These are phyloP conservation scores for Eucriotettix oculatus DNA, from an alignment of 2,888 invertebrate species.

Conservation along the genomic window DNA sequence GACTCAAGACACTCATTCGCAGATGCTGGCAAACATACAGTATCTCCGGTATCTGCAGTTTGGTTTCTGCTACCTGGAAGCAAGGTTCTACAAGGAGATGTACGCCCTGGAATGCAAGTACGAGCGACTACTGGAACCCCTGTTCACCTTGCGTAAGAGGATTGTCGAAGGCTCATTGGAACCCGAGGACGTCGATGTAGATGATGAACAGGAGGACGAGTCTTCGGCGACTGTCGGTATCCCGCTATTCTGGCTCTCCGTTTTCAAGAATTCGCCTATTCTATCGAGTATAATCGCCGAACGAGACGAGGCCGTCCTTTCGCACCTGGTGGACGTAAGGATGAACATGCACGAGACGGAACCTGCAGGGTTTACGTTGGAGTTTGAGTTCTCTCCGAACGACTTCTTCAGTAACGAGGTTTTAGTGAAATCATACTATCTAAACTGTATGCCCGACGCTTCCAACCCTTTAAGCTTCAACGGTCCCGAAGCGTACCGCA, in stretches of 20 bases:
- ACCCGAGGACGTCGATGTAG: neutral
- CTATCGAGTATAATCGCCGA: neutral
- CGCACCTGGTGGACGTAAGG: neutral
- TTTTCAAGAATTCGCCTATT: neutral
- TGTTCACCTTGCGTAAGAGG: neutral
- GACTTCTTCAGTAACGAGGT: neutral
- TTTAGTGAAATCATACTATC: neutral
- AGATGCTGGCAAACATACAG: neutral
- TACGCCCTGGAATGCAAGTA: neutral
- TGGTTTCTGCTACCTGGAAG: neutral
- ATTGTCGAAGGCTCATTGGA: neutral
- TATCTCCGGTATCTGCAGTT: neutral
- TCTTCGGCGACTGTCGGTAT: neutral
- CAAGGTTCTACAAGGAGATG: neutral
- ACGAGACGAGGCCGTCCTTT: neutral
- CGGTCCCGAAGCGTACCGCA: neutral
- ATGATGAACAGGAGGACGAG: neutral
- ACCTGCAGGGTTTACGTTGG: neutral
- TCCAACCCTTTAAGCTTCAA: neutral
- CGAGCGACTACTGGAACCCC: neutral
- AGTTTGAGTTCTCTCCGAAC: neutral
- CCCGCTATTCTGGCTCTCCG: neutral
- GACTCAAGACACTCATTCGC: too few relatives aligned
- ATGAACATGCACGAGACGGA: neutral
- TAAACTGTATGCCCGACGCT: neutral